These are phyloP conservation scores for Lithophane semibrunnea DNA, from an alignment of 2,888 invertebrate species.

Conservation along the genomic window DNA sequence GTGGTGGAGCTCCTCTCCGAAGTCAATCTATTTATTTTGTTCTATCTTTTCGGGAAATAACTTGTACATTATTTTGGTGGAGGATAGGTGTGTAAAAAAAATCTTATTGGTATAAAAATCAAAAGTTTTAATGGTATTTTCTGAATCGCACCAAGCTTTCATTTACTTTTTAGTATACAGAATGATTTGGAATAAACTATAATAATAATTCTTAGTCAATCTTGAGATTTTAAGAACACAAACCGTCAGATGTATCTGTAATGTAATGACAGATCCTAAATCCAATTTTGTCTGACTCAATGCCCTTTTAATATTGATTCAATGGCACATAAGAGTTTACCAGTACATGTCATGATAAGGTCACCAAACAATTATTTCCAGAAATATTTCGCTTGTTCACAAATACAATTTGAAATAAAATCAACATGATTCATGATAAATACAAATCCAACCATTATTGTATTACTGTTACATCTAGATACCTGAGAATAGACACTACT, in stretches of 20 bases:
- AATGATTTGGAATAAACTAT: conserved; percentile 89
- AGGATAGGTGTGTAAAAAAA: conserved; percentile 75
- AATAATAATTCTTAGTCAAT: conserved; percentile 85
- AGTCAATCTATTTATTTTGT: background rate
- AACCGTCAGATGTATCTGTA: conserved; percentile 80
- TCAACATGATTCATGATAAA: conserved; percentile 75
- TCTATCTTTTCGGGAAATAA: background rate
- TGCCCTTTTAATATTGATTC: conserved; percentile 76
- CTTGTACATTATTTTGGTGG: background rate
- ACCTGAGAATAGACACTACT: conserved; percentile 86
- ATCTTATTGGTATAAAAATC: conserved; percentile 90
- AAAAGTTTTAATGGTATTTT: conserved; percentile 91
- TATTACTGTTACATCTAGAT: conserved; percentile 77
- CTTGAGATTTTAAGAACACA: conserved; percentile 83
- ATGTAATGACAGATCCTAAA: conserved; percentile 78
- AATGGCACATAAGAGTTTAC: conserved; percentile 84
- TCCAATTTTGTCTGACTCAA: conserved; percentile 89
- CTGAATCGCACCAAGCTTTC: conserved; percentile 91
- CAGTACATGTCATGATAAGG: conserved; percentile 69
- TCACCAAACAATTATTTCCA: conserved; percentile 67
- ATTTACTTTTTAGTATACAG: conserved; percentile 91
- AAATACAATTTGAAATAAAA: conserved; percentile 70
- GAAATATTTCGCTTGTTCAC: conserved; percentile 64
- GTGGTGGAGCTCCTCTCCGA: background rate
- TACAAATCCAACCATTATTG: conserved; percentile 81